A percentile compares a stretch with the other conserved stretches of the same genome.
Evolutionary conservation across 2,113 vertebrate species (phyloP).

Genomic region (Notarius quadriscutis): DNA sequence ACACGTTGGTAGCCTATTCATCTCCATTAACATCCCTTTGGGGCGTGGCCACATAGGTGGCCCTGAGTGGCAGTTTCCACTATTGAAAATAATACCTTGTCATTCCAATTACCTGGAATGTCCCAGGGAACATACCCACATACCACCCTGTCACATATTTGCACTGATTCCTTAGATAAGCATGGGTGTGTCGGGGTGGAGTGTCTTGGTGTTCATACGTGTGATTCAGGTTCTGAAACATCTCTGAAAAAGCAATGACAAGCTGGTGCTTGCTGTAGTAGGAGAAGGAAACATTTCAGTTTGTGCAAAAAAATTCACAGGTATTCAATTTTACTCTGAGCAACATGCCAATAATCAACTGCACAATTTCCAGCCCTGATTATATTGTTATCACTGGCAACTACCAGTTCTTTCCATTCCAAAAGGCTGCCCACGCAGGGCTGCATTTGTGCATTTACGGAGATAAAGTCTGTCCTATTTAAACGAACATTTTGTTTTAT

Average conservation of each 20-base stretch:
- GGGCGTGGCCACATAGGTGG: too few relatives aligned
- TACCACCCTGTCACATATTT: slow-evolving; percentile 9
- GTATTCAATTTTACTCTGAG: not conserved
- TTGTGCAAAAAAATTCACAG: not conserved
- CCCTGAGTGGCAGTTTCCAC: too few relatives aligned
- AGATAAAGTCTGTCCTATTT: not conserved
- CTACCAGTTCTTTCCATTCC: not conserved
- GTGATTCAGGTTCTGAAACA: not conserved
- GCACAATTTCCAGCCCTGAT: not conserved
- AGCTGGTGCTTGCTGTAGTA: not conserved
- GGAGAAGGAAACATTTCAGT: too few relatives aligned
- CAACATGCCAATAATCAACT: not conserved
- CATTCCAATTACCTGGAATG: not conserved
- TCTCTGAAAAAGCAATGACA: not conserved
- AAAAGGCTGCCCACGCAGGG: too few relatives aligned
- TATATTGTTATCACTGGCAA: not conserved
- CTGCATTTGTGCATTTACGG: too few relatives aligned
- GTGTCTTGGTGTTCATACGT: not conserved
- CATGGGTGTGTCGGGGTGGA: not conserved
- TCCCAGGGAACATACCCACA: not conserved
- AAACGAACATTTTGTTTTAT: not conserved
- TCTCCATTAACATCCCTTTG: too few relatives aligned
- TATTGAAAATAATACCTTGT: too few relatives aligned
- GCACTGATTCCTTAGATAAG: not conserved
- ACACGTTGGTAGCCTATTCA: too few relatives aligned